phyloP scores from a whole-genome alignment of 1,140 invertebrate species.

The Vollenhovia emeryi region DNA sequence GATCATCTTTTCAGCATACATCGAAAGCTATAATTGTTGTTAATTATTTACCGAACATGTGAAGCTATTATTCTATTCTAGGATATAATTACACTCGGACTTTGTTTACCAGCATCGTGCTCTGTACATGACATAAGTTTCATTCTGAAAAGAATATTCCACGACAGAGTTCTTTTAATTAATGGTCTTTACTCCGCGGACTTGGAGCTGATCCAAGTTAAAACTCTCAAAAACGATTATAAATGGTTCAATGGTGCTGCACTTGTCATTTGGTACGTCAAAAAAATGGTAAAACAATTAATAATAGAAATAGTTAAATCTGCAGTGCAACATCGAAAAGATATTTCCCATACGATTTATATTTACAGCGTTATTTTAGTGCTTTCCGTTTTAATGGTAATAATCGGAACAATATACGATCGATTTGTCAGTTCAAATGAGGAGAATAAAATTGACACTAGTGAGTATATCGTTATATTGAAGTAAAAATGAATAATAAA shows the following conservation, averaged over 20 bases:
- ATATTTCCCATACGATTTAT: not conserved
- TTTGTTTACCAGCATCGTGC: constrained; percentile 81
- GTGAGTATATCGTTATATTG: constrained; percentile 31
- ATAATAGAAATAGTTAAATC: not conserved
- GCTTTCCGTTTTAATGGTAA: constrained; percentile 47
- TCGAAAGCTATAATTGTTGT: not conserved
- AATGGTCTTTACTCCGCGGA: constrained; percentile 74
- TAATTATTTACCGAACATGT: too few relatives aligned
- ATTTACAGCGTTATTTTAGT: constrained; percentile 65
- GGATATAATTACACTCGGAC: constrained; percentile 79
- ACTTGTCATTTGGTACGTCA: constrained; percentile 62
- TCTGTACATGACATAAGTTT: constrained; percentile 66
- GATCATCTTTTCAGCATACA: too few relatives aligned
- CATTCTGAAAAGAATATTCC: constrained; percentile 74
- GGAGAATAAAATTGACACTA: constrained; percentile 67
- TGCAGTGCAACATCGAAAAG: not conserved
- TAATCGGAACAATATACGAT: constrained; percentile 77
- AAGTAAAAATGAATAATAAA: too few relatives aligned
- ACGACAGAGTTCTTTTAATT: constrained; percentile 69
- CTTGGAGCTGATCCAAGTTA: constrained; percentile 75
- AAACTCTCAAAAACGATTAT: constrained; percentile 73
- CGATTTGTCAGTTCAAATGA: constrained; percentile 54
- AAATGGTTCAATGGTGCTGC: constrained; percentile 68
- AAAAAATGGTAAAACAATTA: not conserved
- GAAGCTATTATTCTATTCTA: too few relatives aligned